These are phyloP conservation scores for Trypoxylus dichotomus DNA, from an alignment of 1,140 invertebrate species.

Conservation along the genomic window DNA sequence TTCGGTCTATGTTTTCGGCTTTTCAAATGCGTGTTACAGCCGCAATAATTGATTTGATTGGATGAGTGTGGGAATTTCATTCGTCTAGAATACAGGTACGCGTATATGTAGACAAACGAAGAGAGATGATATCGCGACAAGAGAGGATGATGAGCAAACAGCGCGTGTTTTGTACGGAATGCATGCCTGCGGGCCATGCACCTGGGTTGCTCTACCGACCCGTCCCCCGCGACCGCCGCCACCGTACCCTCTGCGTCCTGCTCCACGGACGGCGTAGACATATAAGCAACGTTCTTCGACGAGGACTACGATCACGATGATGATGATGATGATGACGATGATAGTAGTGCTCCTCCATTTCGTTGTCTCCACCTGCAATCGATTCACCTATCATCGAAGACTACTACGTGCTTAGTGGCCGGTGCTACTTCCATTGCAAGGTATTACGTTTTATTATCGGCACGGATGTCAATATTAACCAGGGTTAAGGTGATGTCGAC, in stretches of 20 bases:
- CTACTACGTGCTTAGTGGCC: not conserved
- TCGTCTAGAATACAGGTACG: not conserved
- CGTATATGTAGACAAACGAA: not conserved
- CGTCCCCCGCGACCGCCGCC: slow-evolving; percentile 35
- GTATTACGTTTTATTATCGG: not conserved
- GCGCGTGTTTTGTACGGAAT: slow-evolving; percentile 49
- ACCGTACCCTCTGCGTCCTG: slow-evolving; percentile 24
- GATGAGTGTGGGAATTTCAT: slow-evolving; percentile 16
- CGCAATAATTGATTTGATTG: slow-evolving; percentile 12
- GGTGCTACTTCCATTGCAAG: not conserved
- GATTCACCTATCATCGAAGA: not conserved
- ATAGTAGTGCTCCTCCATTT: not conserved
- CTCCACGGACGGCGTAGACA: slow-evolving; percentile 23
- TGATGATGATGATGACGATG: not conserved
- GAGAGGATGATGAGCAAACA: slow-evolving; percentile 46
- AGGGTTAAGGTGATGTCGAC: no score
- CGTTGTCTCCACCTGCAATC: not conserved
- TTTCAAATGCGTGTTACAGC: not conserved
- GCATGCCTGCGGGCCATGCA: slow-evolving; percentile 47
- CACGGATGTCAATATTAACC: not conserved
- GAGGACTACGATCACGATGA: not conserved
- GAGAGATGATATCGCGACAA: slow-evolving; percentile 32
- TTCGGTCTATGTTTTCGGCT: not conserved
- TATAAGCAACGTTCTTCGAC: slow-evolving; percentile 29
- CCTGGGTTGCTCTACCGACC: slow-evolving; percentile 38